Evolutionary conservation across 2,797 vertebrate genomes (phyloP).

Genomic region (Yasuhikotakia modesta): DNA sequence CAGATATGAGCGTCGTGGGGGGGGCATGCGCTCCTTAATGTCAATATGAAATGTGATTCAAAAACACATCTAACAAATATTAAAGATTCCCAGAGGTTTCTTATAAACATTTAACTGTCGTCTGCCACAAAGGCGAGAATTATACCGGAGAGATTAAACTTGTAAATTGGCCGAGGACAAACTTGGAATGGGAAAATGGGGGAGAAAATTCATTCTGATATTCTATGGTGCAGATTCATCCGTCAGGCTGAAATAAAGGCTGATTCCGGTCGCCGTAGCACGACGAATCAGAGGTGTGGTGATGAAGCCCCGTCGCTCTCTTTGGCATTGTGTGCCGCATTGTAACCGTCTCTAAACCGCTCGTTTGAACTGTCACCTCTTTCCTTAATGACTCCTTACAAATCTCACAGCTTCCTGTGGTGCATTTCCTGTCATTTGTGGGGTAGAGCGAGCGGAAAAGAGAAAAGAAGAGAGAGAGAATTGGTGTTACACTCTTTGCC

Average conservation of each 20-base stretch:
- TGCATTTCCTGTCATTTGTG: constrained; percentile 65
- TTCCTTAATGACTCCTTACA: constrained; percentile 73
- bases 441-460: neutral
- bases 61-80: constrained; percentile 81
- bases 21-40: constrained; percentile 72
- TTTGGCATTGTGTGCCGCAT: constrained; percentile 57
- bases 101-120: constrained; percentile 75
- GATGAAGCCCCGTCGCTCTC: constrained; percentile 49
- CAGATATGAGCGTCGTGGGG: constrained; percentile 76
- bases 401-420: constrained; percentile 68
- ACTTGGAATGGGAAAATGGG: constrained; percentile 42
- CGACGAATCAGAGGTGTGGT: constrained; percentile 57
- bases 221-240: constrained; percentile 45
- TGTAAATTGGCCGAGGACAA: constrained; percentile 47
- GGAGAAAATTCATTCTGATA: constrained; percentile 33
- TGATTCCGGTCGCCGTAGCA: constrained; percentile 41
- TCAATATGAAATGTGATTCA: constrained; percentile 84
- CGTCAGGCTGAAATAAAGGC: constrained; percentile 48
- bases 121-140: constrained; percentile 20
- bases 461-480: constrained; percentile 25
- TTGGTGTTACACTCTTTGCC: constrained; percentile 64
- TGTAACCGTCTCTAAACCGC: constrained; percentile 61
- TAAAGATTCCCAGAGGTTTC: constrained; percentile 86
- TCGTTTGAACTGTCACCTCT: constrained; percentile 70
- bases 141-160: constrained; percentile 21